Conservation (phyloP, 2,113 vertebrate species). For the Hemibagrus wyckioides region DNA sequence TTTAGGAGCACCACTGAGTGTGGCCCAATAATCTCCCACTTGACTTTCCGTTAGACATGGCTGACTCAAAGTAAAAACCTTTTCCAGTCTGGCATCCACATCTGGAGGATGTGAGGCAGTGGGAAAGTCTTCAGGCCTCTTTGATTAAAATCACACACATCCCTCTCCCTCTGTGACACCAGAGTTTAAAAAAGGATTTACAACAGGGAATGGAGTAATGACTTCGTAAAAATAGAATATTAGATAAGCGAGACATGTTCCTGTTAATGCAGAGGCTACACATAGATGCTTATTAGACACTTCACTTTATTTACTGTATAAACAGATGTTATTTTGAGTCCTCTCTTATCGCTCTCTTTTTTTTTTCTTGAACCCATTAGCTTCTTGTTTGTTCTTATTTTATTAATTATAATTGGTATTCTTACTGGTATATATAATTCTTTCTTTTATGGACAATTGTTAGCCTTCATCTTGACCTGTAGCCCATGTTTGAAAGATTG, state of each 20-base stretch:
- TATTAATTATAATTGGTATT: not conserved
- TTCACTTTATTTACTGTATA: not conserved
- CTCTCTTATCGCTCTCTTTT: not conserved
- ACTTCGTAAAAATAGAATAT: slow-evolving; percentile 65
- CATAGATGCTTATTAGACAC: slow-evolving; percentile 59
- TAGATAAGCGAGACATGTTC: slow-evolving; percentile 62
- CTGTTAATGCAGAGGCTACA: slow-evolving; percentile 55
- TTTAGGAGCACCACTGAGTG: slow-evolving; percentile 70
- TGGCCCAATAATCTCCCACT: slow-evolving; percentile 69
- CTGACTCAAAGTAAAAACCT: slow-evolving; percentile 38
- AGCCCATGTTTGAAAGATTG: slow-evolving; percentile 16
- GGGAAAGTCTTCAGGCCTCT: slow-evolving; percentile 63
- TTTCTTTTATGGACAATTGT: slow-evolving; percentile 65
- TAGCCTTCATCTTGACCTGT: slow-evolving; percentile 81
- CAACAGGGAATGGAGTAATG: slow-evolving; percentile 64
- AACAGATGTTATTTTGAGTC: not conserved
- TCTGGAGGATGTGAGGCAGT: slow-evolving; percentile 60
- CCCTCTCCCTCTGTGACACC: slow-evolving; percentile 51
- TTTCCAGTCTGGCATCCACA: slow-evolving; percentile 58
- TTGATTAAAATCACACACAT: slow-evolving; percentile 70
- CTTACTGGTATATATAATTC: slow-evolving; percentile 79
- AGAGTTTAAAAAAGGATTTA: slow-evolving; percentile 55
- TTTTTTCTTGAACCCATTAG: not conserved
- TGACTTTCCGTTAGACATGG: slow-evolving; percentile 52
- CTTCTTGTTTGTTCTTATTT: slow-evolving; percentile 40